Percentiles rank a stretch among this genome's conserved stretches.
These are phyloP conservation scores for Cossypha niveicapilla DNA, from an alignment of 2,797 vertebrate species.

Conservation along the genomic window DNA sequence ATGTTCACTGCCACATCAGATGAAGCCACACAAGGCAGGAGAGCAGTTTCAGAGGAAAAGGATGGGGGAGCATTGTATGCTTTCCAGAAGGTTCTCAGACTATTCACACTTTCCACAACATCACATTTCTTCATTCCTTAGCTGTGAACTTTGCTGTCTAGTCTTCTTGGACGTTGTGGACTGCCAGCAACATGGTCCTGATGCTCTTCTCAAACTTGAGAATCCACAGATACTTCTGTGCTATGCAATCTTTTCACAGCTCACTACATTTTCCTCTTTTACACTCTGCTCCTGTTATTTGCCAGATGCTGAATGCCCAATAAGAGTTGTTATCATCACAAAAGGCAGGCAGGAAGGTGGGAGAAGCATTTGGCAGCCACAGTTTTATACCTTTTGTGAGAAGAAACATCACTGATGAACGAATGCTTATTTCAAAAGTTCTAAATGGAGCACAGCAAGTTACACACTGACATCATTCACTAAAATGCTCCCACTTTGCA, in stretches of 20 bases:
- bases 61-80: not conserved
- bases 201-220: not conserved
- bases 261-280: not conserved
- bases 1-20: not conserved
- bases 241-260: not conserved
- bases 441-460: not conserved
- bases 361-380: not conserved
- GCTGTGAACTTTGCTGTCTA: not conserved
- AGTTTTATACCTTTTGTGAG: not conserved
- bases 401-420: not conserved
- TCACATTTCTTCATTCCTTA: not conserved
- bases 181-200: not conserved
- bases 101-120: not conserved
- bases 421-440: not conserved
- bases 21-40: not conserved
- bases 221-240: not conserved
- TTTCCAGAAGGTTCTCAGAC: not conserved
- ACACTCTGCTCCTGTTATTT: not conserved
- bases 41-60: not conserved
- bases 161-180: not conserved
- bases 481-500: not conserved
- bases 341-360: not conserved
- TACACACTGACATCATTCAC: not conserved
- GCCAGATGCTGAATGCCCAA: not conserved
- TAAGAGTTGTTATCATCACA: not conserved